Evolutionary conservation across 2,888 invertebrate genomes (phyloP), one percentile per base, ranked within the genome.

Genomic region (Caenorhabditis japonica): DNA sequence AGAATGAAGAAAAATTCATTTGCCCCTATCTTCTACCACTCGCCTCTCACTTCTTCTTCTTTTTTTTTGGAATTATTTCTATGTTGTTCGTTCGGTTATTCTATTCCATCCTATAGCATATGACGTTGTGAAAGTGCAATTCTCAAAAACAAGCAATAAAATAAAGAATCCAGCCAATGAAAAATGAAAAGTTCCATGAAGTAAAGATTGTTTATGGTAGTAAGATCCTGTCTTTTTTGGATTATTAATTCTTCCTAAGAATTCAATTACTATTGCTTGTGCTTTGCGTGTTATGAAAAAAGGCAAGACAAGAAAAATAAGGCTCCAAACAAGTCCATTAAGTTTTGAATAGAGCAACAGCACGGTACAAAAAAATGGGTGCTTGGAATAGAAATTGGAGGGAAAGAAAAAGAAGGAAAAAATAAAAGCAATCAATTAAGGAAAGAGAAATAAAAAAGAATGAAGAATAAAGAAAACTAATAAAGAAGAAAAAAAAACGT

Each of bases 291-390:
- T 30, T 36, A 39, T 15, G 4, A 39, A 39, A 3, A n/a, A 23
- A 41, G 12, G 30, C 23, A 36, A 36, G 38, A 17, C 19, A 27
- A 25, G 47, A 52, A 62, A 46, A 62, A 62, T 53, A 53, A 52
- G 27, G 27, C 38, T n/a, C 46, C 46, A 46, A 52, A 53, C 44
- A 62, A 62, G 53, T 46, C 52, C 34, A 62, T 62, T 36, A 46
- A 62, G 53, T 38, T 46, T 41, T 13, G 27, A 49, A 25, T 38
- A 25, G 38, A 21, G 38, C 38, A 38, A 21, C 34, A 25, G 19
- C 23, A 23, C 17, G 25, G 38, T 12, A 23, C 3, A 21, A 23
- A 51, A 15, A 25, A 36, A 38, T 38, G 25, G 15, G 21, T 2
- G 17, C 19, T 36, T 51, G 41, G 44, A 36, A 34, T 25, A 55